Percentiles rank a stretch among this genome's conserved stretches.
Conservation (phyloP, 2,888 invertebrate species). For the Tinea semifulvella region DNA sequence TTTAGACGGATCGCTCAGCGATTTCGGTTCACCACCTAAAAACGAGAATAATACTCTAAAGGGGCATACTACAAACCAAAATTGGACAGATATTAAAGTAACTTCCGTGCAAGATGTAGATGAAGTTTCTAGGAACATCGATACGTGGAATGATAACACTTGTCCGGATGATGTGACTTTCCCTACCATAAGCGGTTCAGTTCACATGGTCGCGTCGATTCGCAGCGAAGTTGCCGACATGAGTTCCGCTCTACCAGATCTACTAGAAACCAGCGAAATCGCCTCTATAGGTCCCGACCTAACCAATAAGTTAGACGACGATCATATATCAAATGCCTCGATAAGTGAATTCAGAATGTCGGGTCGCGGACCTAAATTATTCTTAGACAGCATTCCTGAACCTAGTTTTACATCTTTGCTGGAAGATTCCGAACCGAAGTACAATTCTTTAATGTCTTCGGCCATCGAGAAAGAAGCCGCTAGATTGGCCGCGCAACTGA, state of each 20-base stretch:
- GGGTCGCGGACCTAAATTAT: conserved; percentile 24
- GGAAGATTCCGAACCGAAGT: conserved; percentile 61
- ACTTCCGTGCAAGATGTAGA: conserved; percentile 18
- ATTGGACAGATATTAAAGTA: conserved; percentile 44
- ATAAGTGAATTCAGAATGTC: conserved; percentile 23
- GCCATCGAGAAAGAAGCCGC: conserved; percentile 81
- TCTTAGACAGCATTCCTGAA: conserved; percentile 37
- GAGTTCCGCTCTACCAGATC: conserved; percentile 40
- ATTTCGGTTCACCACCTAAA: conserved; percentile 22
- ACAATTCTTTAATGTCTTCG: conserved; percentile 73
- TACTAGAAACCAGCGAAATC: conserved; percentile 47
- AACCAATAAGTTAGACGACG: conserved; percentile 38
- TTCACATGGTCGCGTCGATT: conserved; percentile 75
- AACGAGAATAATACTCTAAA: conserved; percentile 28
- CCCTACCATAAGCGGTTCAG: conserved; percentile 81
- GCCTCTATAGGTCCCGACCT: conserved; percentile 43
- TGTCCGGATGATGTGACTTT: conserved; percentile 82
- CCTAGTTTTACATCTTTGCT: conserved; percentile 43
- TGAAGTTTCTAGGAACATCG: conserved; percentile 37
- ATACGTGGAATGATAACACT: conserved; percentile 85
- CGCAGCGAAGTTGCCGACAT: conserved; percentile 65
- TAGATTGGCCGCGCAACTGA: conserved; percentile 63
- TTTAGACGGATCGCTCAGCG: conserved; percentile 49
- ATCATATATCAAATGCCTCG: conserved; percentile 16
- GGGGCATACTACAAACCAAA: conserved; percentile 26